Base-by-base conservation (phyloP, 2,113 vertebrate genomes). In the Bubo blakistoni region DNA sequence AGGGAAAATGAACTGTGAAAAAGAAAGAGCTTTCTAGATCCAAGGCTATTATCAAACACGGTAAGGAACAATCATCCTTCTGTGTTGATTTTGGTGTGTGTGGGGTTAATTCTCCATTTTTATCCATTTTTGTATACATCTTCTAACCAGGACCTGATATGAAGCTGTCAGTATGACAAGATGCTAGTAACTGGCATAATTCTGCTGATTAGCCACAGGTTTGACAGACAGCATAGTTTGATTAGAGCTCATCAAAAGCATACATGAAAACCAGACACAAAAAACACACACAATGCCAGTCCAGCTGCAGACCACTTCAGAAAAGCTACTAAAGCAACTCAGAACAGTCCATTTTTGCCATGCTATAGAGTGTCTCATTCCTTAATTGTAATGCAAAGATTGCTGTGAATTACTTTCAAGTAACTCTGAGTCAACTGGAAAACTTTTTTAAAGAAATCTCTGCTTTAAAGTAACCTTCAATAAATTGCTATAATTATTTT, bases 401-500 rank as follows among this genome's bases (percentile, higher is more conserved):
- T 86, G 25, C 22, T 65, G 81, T 66, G 51, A 84, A 88, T 94
- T 92, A 77, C 52, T 72, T 96, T 77, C 55, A 92, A 76, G 65
- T 82, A 86, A 11, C 16, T 84, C 54, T 49, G 55, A 87, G 29
- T 36, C 77, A 94, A 85, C 22, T 58, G 57, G 26, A 61, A 95
- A 81, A 81, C 27, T 49, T 94, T 92, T 89, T 55, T 20, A 49
- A 88, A 49, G 57, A 8, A 90, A 78, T 87, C 29, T 94, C 7
- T 81, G 18, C 47, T 77, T 42, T 88, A 88, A 86, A 93, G 17
- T 58, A 91, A 76, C 63, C 32, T 92, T 71, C 71, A 94, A 34
- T 80, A 85, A 94, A 91, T 63, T 78, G 21, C 59, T 91, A 9
- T 86, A 95, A 95, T 96, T 95, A 87, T 96, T 78, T 81, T 91